A percentile compares a stretch with the other conserved stretches of the same genome.
These are phyloP conservation scores for Carposina sasakii DNA, from an alignment of 1,140 invertebrate genomes.

Conservation along the genomic window DNA sequence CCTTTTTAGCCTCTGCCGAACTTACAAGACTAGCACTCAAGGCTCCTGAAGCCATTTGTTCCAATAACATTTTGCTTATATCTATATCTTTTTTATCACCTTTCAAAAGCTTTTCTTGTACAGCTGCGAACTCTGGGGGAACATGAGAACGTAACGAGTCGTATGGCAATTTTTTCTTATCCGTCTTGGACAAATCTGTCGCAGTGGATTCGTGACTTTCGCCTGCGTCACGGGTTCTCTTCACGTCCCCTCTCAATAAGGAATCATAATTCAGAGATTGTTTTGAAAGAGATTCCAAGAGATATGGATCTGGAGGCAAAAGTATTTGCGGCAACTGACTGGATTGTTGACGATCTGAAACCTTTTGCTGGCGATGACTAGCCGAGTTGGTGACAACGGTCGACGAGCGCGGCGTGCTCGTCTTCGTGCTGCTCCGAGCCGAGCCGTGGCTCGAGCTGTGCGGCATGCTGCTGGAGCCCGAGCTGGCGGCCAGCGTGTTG, in stretches of 20 bases:
- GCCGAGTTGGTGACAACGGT: constrained; percentile 65
- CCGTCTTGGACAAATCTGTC: constrained; percentile 64
- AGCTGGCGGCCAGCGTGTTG: constrained; percentile 78
- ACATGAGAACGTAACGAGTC: constrained; percentile 60
- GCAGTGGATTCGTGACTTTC: constrained; percentile 55
- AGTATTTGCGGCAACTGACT: constrained; percentile 75
- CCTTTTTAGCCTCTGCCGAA: constrained; percentile 69
- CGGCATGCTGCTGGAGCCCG: constrained; percentile 70
- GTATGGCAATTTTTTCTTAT: constrained; percentile 64
- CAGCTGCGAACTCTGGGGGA: constrained; percentile 73
- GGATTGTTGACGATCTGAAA: constrained; percentile 59
- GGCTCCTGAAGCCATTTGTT: constrained; percentile 73
- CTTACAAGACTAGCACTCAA: constrained; percentile 74
- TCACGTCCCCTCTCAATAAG: constrained; percentile 50
- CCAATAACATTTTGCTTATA: constrained; percentile 77
- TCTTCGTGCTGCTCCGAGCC: constrained; percentile 56
- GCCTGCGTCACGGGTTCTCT: constrained; percentile 49
- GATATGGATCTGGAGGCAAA: constrained; percentile 76
- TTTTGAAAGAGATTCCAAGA: constrained; percentile 76
- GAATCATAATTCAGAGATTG: constrained; percentile 62
- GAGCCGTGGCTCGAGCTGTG: constrained; percentile 62
- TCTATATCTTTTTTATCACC: constrained; percentile 77
- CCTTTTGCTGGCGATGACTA: constrained; percentile 64
- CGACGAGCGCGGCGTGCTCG: constrained; percentile 68
- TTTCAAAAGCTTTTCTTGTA: constrained; percentile 74